These are phyloP conservation scores for Scopus umbretta DNA, from an alignment of 2,113 vertebrate genomes.

Conservation along the genomic window DNA sequence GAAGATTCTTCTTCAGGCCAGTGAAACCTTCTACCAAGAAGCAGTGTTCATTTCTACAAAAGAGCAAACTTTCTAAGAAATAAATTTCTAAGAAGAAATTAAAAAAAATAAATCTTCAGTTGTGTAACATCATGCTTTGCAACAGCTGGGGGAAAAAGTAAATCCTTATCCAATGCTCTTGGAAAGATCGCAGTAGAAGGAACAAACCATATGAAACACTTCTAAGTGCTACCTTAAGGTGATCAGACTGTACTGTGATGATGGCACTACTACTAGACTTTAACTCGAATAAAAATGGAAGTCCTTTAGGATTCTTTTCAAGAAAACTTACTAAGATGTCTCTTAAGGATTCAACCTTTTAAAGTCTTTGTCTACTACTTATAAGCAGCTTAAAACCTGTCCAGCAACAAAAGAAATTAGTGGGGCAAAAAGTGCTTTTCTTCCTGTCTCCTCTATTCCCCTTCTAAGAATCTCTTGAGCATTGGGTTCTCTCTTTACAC, in stretches of 20 bases:
- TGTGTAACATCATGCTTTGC: background rate
- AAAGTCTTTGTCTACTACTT: background rate
- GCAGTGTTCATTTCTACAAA: background rate
- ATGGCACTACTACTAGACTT: background rate
- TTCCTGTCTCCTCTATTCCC: background rate
- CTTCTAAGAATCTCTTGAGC: background rate
- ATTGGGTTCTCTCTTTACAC: background rate
- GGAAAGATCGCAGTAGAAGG: background rate
- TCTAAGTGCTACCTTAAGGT: background rate
- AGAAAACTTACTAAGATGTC: background rate
- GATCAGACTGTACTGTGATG: background rate
- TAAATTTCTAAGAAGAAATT: background rate
- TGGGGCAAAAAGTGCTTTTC: background rate
- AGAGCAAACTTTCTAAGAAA: background rate
- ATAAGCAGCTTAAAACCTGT: background rate
- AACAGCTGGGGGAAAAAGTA: background rate
- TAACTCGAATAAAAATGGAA: background rate
- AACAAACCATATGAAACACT: background rate
- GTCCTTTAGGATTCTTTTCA: background rate
- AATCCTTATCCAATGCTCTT: background rate
- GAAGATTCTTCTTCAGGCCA: background rate
- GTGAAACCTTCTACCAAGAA: background rate
- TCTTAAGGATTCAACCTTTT: background rate
- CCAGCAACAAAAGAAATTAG: background rate
- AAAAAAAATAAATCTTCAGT: background rate